Base-by-base conservation (phyloP, 2,113 vertebrate genomes). In the Macaca nemestrina region DNA sequence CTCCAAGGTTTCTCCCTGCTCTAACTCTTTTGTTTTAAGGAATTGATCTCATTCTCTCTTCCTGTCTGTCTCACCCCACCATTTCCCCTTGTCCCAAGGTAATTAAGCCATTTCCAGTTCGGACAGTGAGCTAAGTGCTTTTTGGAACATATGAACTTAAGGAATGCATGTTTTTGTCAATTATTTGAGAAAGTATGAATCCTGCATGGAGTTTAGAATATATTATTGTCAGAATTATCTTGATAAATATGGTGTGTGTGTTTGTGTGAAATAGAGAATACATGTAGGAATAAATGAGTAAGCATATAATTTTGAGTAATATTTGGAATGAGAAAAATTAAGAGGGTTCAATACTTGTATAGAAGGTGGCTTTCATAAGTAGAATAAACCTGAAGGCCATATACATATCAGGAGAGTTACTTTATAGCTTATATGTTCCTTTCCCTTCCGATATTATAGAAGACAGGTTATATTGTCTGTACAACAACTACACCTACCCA, bases 111-210 rank as follows among this genome's bases (percentile, higher is more conserved):
- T 81, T 94, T 87, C 67, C n/a, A 89, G 79, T 80, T 93, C 67
- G 61, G 79, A 84, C 27, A 55, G 72, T 76, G 86, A 95, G 35
- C 50, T 82, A 88, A 94, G 40, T 86, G n/a, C 64, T 73, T 93
- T 92, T 94, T 17, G 4, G 9, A 92, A 90, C 32, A 67, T 52
- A 55, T 3, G 14, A 88, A 96, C 52, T 70, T 57, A 93, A 96
- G 81, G 89, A 96, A 88, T 92, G 25, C 38, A 88, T 57, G 45
- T 64, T 64, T 64, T 32, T 64, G 61, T 64, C 61, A 70, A n/a
- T 93, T 27, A 72, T 82, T 85, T 93, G 76, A 93, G 81, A 94
- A 90, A 92, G 38, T 94, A 16, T 94, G 93, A 93, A 59, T 83
- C 79, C 57, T 90, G 4, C 40, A 61, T 80, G 57, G 85, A 94